Percentiles rank a stretch among this genome's conserved stretches.
Conservation (phyloP, 2,113 vertebrate species). For the Anoura caudifer region DNA sequence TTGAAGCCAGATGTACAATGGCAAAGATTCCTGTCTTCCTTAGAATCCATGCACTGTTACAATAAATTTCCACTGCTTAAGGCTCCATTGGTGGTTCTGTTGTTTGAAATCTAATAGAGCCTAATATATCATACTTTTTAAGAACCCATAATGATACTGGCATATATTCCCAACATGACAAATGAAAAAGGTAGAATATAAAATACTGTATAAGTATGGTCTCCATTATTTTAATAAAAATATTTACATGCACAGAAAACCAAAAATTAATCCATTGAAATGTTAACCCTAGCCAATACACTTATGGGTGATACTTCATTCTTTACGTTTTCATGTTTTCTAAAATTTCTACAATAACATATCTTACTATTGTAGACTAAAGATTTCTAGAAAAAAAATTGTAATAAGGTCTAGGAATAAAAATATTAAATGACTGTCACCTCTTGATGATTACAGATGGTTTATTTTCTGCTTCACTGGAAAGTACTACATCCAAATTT, state of each 20-base stretch:
- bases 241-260: slow-evolving; percentile 9
- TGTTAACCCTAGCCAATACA: background rate
- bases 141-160: background rate
- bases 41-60: background rate
- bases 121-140: background rate
- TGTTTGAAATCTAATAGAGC: background rate
- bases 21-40: background rate
- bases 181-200: background rate
- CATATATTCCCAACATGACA: background rate
- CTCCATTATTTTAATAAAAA: background rate
- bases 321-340: slow-evolving; percentile 16
- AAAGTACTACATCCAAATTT: background rate
- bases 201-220: background rate
- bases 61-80: background rate
- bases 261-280: slow-evolving; percentile 18
- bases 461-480: slow-evolving; percentile 22
- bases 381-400: background rate
- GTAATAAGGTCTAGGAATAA: background rate
- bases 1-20: background rate
- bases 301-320: background rate
- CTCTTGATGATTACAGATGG: background rate
- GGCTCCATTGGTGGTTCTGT: background rate
- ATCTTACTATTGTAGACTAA: slow-evolving; percentile 18
- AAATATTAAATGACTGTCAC: background rate
- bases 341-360: background rate